Conservation (phyloP, 2,113 vertebrate species). For the Piliocolobus tephrosceles region DNA sequence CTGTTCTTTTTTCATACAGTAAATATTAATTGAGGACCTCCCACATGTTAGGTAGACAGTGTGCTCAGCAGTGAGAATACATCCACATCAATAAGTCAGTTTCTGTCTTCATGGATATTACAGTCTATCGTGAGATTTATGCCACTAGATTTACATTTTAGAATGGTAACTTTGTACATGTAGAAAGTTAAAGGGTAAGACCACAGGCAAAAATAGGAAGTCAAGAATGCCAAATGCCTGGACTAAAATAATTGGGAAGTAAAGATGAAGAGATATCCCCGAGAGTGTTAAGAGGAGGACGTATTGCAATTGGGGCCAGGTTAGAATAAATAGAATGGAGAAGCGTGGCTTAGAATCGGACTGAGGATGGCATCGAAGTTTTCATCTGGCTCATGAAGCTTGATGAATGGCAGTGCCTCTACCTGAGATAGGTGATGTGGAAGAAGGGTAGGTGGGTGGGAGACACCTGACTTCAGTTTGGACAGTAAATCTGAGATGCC, state of each 20-base stretch:
- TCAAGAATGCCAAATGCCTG: not conserved
- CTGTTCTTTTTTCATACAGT: not conserved
- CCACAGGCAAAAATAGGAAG: not conserved
- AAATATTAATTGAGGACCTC: not conserved
- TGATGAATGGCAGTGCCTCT: not conserved
- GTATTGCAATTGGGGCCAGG: not conserved
- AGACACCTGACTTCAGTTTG: not conserved
- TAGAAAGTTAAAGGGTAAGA: not conserved
- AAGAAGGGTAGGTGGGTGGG: not conserved
- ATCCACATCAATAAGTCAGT: too few species aligned
- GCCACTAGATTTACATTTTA: not conserved
- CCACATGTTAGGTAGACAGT: not conserved
- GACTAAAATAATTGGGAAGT: too few species aligned
- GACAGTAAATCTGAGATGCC: not conserved
- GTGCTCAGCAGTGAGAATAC: too few species aligned
- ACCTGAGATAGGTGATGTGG: not conserved
- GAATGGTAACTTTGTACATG: not conserved
- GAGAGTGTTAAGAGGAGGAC: not conserved
- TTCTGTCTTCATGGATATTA: not conserved
- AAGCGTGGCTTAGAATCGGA: not conserved
- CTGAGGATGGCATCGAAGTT: not conserved
- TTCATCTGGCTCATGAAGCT: not conserved
- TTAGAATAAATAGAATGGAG: not conserved
- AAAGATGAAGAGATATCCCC: not conserved
- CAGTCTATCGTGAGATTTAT: not conserved